Conservation (phyloP, 37 sponge, comb jelly and placozoan genomes). For the Tethya wilhelma region DNA sequence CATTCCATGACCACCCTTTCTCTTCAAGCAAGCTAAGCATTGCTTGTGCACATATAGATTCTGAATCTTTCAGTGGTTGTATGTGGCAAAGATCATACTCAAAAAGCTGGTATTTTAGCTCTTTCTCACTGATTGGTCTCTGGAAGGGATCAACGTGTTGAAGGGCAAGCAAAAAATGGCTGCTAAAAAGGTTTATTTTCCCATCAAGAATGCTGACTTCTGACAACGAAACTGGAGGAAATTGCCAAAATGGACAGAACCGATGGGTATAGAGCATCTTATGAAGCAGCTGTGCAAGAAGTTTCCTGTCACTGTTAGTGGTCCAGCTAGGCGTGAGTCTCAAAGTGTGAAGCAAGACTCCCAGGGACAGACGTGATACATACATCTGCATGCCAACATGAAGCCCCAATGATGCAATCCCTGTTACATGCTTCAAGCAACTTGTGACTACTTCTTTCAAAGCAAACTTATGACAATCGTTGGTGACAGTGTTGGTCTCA, state of each 20-base stretch:
- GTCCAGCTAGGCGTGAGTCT: too few relatives aligned
- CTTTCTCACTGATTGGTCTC: conserved; percentile 14
- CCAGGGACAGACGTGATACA: too few relatives aligned
- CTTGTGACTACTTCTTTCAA: too few relatives aligned
- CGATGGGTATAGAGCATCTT: conserved; percentile 26
- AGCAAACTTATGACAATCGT: too few relatives aligned
- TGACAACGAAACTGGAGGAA: conserved; percentile 35
- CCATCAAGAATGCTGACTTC: conserved; percentile 37
- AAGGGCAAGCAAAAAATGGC: conserved; percentile 20
- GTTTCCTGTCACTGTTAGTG: too few relatives aligned
- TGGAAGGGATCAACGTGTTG: not conserved
- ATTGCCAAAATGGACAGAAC: conserved; percentile 58
- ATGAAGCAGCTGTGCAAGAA: too few relatives aligned
- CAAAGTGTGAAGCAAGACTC: too few relatives aligned
- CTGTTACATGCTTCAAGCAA: too few relatives aligned
- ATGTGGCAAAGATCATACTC: conserved; percentile 49
- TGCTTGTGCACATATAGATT: not conserved
- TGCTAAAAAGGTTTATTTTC: conserved; percentile 20
- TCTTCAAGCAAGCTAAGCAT: conserved; percentile 20
- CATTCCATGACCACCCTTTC: conserved; percentile 43
- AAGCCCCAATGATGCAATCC: too few relatives aligned
- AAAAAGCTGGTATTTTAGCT: conserved; percentile 62
- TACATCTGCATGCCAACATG: too few relatives aligned
- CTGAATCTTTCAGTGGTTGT: conserved; percentile 12
- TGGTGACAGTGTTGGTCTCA: too few relatives aligned